Evolutionary conservation across 2,888 invertebrate genomes (phyloP), one percentile per base, ranked within the genome.

Genomic region (Pachliopta kotzebuea): DNA sequence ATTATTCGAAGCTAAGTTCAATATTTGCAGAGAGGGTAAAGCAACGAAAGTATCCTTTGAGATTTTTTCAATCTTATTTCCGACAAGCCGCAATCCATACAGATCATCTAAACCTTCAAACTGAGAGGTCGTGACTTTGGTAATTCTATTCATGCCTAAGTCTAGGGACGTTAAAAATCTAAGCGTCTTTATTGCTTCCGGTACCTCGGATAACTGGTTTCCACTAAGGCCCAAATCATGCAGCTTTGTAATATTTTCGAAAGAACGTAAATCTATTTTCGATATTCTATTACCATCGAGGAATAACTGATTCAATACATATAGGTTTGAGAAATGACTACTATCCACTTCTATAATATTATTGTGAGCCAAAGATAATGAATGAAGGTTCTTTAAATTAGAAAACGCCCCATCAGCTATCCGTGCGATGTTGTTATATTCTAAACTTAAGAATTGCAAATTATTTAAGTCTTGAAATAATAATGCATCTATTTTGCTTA

Each of bases 1-100:
- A 79, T 94, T 93, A 87, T 97, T 97, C 75, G 95, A 94, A 65
- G 96, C 96, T 69, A 97, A 91, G 88, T 97, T 96, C 74, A 97
- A 89, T 76, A 96, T 95, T 84, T 95, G 95, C 68, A 97, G 85
- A 18, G 94, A 94, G 11, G 95, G 94, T 69, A 96, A 83, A 23
- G 94, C 93, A 50, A 93, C 92, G 83, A 96, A 96, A 70, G 95
- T 95, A 76, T 95, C 96, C 79, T 94, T 94, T 62, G 95, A 95
- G 79, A 95, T 94, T 84, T 95, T 95, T 78, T 94, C 94, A 70
- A 95, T 94, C 83, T 94, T 94, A 87, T 97, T 97, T 78, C 96
- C 95, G 59, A 96, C 96, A 62, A 97, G 86, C 57, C 96, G 93
- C 65, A 98, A 86, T 20, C 96, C 95, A 76, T 95, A 95, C 54